Evolutionary conservation across 2,113 vertebrate species (phyloP), one percentile per base, ranked within the genome.

Genomic region (Cyrtonyx montezumae): DNA sequence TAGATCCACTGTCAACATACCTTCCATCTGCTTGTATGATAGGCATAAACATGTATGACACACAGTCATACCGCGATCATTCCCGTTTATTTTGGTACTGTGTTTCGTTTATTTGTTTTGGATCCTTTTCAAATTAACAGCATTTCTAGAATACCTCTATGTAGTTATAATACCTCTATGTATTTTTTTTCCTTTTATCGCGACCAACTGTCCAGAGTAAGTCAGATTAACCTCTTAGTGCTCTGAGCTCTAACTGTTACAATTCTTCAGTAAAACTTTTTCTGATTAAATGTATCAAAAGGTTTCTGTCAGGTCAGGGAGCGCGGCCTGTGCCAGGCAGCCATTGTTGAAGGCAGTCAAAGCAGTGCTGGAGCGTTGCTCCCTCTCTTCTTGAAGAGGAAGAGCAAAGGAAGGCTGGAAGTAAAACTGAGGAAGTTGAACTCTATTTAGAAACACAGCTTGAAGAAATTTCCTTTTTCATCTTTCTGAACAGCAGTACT

Each of bases 271-370:
- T 81, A 59, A 63, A 76, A 67, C 34, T 79, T 79, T 65, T 69
- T 92, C 87, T 94, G 73, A 95, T 93, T 89, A 93, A 61, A 51
- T 40, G 45, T 75, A 73, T 85, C 75, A 83, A 82, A 79, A 93
- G 87, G 61, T 69, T 87, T 92, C 84, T 51, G 56, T 43, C 55
- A 79, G 94, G 89, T 94, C 91, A 91, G 80, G 87, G 87, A 92
- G 87, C 46, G 20, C 71, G 49, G 62, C 88, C 86, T 82, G 4
- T 62, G 36, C 61, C 58, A 63, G 55, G 75, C 91, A 34, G 69
- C 92, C 75, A 89, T 87, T 87, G 81, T 94, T 94, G 87, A 91
- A 80, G 92, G 67, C 84, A 86, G 48, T 34, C 59, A 84, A 70
- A 49, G 62, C 58, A 59, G 67, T 84, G 75, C 66, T 79, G 6